Evolutionary conservation across 92 coral and sea anemone genomes (phyloP), one percentile per base, ranked within the genome.

Genomic region (Phymanthus crucifer): DNA sequence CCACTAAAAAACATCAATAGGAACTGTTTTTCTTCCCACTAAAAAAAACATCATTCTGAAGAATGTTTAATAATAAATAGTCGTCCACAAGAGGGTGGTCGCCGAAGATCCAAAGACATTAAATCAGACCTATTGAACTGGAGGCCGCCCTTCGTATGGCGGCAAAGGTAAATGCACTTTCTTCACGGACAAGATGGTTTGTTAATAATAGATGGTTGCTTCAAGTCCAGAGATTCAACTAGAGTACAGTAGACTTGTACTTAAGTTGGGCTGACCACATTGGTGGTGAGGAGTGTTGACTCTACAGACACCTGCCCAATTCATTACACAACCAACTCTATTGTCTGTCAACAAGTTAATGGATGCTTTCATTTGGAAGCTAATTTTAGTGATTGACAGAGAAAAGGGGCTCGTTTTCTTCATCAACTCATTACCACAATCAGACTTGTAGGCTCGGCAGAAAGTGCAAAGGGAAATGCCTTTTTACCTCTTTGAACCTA

Each of bases 291-390:
- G 16, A 27, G 68, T 61, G 34, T 61, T 61, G 68, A 61, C 68
- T 24, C 13, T n/a, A n/a, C 26, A 61, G 68, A 61, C 68, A 61
- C 68, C 68, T 61, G 68, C 33, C 13, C 68, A 11, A 61, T 61
- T 61, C 68, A 61, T 61, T 27, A 61, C 35, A 23, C 34, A 24
- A 3, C 36, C 17, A 61, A 27, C 68, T 27, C 68, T 18, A 61
- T 61, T 61, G 34, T 61, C 35, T 61, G 13, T 61, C 68, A 61
- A 61, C 68, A 61, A 61, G 32, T 61, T 61, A 61, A 61, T 61
- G 68, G 68, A 61, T 61, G 68, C 68, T 27, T 61, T 61, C 19
- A 61, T 7, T 61, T 13, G 68, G 29, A 61, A 61, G 36, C 35
- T 29, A 24, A 61, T 24, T 61, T 61, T 61, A 61, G 32, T 24